Percentiles rank a stretch among this genome's conserved stretches.
Conservation (phyloP, 2,888 invertebrate genomes). For the Agrochola lota region DNA sequence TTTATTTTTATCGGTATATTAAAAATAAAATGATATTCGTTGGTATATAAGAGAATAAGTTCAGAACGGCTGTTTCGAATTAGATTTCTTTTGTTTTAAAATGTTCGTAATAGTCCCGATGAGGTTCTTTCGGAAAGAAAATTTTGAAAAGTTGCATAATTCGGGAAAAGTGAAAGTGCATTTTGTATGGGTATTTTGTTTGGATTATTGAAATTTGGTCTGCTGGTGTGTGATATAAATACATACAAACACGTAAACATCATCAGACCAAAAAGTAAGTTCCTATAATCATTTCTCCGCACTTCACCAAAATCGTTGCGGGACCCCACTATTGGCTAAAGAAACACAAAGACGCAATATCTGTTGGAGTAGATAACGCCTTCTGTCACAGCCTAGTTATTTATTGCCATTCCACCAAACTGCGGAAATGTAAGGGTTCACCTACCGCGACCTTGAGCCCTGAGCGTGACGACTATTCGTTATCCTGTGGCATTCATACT, state of each 20-base stretch:
- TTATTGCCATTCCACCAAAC: conserved; percentile 31
- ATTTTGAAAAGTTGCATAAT: neutral
- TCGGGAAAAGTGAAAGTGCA: neutral
- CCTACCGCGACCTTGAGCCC: conserved; percentile 32
- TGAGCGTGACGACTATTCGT: conserved; percentile 23
- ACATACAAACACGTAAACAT: neutral
- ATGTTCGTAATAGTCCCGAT: neutral
- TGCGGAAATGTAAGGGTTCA: conserved; percentile 21
- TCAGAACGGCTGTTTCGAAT: neutral
- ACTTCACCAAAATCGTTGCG: neutral
- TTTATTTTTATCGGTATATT: neutral
- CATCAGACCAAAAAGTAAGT: neutral
- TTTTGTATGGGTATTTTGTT: neutral
- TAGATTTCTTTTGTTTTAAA: neutral
- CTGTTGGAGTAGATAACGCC: conserved; percentile 29
- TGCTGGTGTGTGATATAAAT: neutral
- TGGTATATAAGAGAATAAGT: neutral
- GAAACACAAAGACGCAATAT: conserved; percentile 17
- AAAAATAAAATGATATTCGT: neutral
- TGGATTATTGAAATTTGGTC: neutral
- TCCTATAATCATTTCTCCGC: neutral
- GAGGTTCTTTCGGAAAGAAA: neutral
- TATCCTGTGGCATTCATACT: conserved; percentile 23
- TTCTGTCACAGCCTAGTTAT: conserved; percentile 48
- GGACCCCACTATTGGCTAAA: conserved; percentile 6